Percentiles rank a stretch among this genome's conserved stretches.
Evolutionary conservation across 2,888 invertebrate species (phyloP).

Genomic region (Ennomos fuscantarius): DNA sequence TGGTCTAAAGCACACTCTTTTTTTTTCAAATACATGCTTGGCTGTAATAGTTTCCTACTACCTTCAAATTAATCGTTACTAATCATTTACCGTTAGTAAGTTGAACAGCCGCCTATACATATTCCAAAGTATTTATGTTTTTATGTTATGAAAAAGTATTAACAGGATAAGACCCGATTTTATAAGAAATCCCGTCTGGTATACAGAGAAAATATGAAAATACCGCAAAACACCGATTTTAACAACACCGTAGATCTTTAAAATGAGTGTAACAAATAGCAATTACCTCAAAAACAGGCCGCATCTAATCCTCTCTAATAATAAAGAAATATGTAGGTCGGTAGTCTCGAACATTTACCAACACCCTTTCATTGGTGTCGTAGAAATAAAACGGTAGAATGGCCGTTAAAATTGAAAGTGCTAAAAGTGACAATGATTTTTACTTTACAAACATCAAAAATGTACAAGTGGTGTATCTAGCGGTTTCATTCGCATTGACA

Average conservation of each 20-base stretch:
- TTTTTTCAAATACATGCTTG: no score
- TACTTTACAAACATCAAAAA: no score
- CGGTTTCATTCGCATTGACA: no score
- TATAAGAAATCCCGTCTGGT: conserved; percentile 21
- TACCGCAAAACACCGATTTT: conserved; percentile 33
- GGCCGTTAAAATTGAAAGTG: neutral
- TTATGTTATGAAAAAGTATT: neutral
- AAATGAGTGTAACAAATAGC: conserved; percentile 60
- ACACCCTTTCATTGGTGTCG: conserved; percentile 46
- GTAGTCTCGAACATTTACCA: conserved; percentile 36
- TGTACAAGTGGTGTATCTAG: no score
- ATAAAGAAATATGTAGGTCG: conserved; percentile 52
- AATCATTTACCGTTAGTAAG: no score
- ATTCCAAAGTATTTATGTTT: neutral
- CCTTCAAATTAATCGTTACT: no score
- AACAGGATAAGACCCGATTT: conserved; percentile 1
- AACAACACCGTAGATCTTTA: conserved; percentile 50
- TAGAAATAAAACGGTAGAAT: conserved; percentile 6
- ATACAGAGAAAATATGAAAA: conserved; percentile 25
- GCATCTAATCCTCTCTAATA: conserved; percentile 45
- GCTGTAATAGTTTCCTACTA: no score
- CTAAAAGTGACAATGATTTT: neutral
- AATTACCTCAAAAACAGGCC: conserved; percentile 49
- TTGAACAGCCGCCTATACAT: no score
- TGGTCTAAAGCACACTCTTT: no score